phyloP scores from a whole-genome alignment of 2,797 vertebrate genomes.

The Halcyon leucocephala region DNA sequence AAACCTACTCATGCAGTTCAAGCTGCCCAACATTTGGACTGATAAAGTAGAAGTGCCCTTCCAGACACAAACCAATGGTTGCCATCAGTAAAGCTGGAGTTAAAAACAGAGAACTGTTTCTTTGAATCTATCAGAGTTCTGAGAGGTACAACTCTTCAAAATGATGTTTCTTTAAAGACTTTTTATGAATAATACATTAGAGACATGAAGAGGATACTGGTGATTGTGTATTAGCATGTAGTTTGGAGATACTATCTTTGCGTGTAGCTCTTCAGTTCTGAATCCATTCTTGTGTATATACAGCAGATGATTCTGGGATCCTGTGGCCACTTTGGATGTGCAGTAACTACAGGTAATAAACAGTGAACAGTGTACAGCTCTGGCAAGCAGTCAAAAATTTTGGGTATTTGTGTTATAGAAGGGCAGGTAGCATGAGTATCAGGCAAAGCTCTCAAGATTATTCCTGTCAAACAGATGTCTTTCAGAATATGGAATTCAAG shows the following conservation, averaged over 20 bases:
- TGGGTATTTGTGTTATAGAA: neutral
- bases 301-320: neutral
- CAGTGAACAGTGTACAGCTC: neutral
- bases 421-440: neutral
- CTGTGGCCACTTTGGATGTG: neutral
- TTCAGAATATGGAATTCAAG: neutral
- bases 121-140: neutral
- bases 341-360: neutral
- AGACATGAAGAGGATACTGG: neutral
- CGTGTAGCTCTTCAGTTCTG: neutral
- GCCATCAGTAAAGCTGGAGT: neutral
- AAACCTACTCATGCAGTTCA: slow-evolving; percentile 3
- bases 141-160: neutral
- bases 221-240: neutral
- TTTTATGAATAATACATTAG: neutral
- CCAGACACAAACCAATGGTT: neutral
- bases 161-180: neutral
- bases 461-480: neutral
- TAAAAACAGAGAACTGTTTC: neutral
- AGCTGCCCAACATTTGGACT: neutral
- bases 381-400: neutral
- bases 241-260: neutral
- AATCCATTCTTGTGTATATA: neutral
- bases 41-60: neutral
- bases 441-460: neutral